Base-by-base conservation (phyloP, 2,888 invertebrate genomes). In the Hydraecia micacea region DNA sequence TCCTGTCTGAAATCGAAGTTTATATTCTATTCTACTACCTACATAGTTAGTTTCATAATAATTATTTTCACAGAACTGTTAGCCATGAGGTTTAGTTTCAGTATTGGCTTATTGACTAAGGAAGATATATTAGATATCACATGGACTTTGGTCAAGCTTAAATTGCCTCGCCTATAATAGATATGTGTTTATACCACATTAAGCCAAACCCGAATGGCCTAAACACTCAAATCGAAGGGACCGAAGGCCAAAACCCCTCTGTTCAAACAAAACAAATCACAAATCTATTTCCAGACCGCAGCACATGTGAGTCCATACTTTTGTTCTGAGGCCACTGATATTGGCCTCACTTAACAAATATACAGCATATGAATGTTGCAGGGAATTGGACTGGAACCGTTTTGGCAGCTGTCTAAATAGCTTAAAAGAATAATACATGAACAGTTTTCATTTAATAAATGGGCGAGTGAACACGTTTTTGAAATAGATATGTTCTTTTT, bases 351-450 rank as follows among this genome's bases (percentile, higher is more conserved):
- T 85, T 62, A 73, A 84, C 78, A 86, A 87, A 87, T 76, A 81
- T 69, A 84, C 77, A 77, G 70, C 69, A 72, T 49, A 67, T 65
- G 42, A 84, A 73, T 73, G 73, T 74, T 78, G 62, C 55, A n/a
- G 75, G 0, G 74, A 74, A 78, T 76, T 75, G 74, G n/a, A 69
- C 49, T 80, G 81, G 69, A 86, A 86, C 63, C n/a, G 39, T 49
- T 81, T 65, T 87, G 85, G 69, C 87, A 86, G 85, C 76, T 77
- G 86, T 84, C 85, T 78, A 76, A 84, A 67, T 72, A 28, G 55
- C 28, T 70, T 63, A 39, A 84, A 84, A 77, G 70, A 84, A 83
- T 77, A 81, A 75, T 70, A 81, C 65, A 39, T 36, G n/a, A 66
- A 60, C 42, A 32, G 63, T 65, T 77, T 77, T 66, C 32, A 73